Evolutionary conservation across 37 sponge, comb jelly and placozoan genomes (phyloP).

Genomic region (Bolinopsis microptera): DNA sequence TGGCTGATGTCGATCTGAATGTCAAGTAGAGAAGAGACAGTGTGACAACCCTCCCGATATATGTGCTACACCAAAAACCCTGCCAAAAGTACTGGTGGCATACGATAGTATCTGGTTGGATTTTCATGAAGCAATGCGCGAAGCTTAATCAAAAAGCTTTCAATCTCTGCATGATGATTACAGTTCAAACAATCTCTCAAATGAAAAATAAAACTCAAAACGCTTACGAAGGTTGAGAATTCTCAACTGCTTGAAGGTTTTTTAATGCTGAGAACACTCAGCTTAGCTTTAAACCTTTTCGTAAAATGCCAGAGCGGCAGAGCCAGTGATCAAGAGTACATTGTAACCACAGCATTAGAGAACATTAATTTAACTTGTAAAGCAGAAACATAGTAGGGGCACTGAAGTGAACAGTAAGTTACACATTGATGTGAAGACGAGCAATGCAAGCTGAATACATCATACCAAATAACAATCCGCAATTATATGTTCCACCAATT

Average conservation of each 20-base stretch:
- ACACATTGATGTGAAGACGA: slow-evolving; percentile 1
- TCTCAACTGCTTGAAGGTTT: neutral
- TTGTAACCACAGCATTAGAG: slow-evolving; percentile 47
- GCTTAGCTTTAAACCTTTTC: slow-evolving; percentile 43
- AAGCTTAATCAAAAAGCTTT: neutral
- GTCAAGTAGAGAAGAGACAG: neutral
- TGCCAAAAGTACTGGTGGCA: neutral
- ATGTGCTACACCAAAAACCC: neutral
- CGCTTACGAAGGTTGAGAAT: neutral
- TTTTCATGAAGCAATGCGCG: neutral
- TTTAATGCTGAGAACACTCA: slow-evolving; percentile 48
- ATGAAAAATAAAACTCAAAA: neutral
- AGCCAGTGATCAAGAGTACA: slow-evolving; percentile 53
- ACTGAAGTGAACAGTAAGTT: neutral
- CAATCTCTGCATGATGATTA: neutral
- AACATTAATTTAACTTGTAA: slow-evolving; percentile 25
- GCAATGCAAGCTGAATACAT: slow-evolving; percentile 42
- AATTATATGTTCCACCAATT: neutral
- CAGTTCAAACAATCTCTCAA: neutral
- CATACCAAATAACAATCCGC: neutral
- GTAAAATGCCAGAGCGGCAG: slow-evolving; percentile 57
- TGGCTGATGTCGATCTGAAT: neutral
- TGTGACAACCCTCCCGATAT: neutral
- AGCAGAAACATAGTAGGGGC: slow-evolving; percentile 47
- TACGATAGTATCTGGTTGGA: neutral